A percentile compares a stretch with the other conserved stretches of the same genome.
These are phyloP conservation scores for Platyura marginata DNA, from an alignment of 1,140 invertebrate genomes.

Conservation along the genomic window DNA sequence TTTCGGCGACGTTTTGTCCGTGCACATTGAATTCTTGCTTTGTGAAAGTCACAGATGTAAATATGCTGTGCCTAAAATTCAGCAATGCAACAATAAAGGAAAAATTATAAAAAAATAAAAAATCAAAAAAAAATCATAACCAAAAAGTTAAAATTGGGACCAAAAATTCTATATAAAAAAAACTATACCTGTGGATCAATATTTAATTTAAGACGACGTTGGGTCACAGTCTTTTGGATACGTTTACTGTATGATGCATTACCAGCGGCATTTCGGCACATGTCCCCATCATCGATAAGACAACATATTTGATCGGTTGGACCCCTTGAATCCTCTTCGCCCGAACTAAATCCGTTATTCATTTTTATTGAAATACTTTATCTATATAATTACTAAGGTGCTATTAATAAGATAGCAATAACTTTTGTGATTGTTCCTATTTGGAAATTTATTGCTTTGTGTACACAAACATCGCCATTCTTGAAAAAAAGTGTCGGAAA, in stretches of 20 bases:
- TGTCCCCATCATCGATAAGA: conserved; percentile 71
- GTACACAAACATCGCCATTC: too few species aligned
- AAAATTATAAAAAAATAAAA: too few species aligned
- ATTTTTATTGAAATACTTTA: conserved; percentile 17
- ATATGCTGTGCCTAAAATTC: conserved; percentile 63
- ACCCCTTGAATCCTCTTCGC: conserved; percentile 71
- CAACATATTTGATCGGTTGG: conserved; percentile 83
- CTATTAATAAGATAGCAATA: too few species aligned
- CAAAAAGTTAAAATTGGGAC: too few species aligned
- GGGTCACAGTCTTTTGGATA: conserved; percentile 90
- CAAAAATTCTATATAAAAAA: background rate
- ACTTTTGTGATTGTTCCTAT: too few species aligned
- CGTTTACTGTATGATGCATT: conserved; percentile 94
- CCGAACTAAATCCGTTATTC: conserved; percentile 75
- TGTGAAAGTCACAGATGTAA: conserved; percentile 95
- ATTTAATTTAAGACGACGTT: conserved; percentile 73
- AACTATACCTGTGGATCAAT: conserved; percentile 61
- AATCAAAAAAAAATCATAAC: background rate
- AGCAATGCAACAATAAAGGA: too few species aligned
- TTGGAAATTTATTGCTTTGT: too few species aligned
- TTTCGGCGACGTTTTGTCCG: conserved; percentile 69
- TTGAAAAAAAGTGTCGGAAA: too few species aligned
- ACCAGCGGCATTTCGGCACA: conserved; percentile 72
- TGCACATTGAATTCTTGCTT: conserved; percentile 84
- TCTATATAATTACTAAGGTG: too few species aligned